These are phyloP conservation scores for Neolamprologus cancellatus DNA, from an alignment of 2,113 vertebrate genomes.

Conservation along the genomic window DNA sequence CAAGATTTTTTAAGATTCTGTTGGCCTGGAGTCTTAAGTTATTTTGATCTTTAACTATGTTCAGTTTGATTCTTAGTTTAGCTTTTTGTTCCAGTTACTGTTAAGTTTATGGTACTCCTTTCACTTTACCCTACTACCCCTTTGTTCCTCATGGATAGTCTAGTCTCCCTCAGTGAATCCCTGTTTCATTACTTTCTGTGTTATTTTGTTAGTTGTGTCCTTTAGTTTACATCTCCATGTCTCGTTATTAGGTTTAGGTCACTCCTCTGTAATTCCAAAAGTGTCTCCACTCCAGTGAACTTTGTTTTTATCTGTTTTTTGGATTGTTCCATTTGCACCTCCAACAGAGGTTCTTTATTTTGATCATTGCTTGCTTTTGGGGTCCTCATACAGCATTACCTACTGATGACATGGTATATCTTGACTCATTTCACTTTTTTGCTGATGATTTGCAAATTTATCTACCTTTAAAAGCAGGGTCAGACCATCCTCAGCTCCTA, in stretches of 20 bases:
- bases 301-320: not conserved
- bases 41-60: not conserved
- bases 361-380: not conserved
- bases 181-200: not conserved
- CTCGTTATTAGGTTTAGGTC: not conserved
- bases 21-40: not conserved
- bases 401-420: not conserved
- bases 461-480: not conserved
- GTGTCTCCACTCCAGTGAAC: not conserved
- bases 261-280: not conserved
- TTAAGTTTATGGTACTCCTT: not conserved
- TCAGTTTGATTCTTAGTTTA: not conserved
- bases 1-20: not conserved
- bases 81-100: not conserved
- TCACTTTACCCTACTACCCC: not conserved
- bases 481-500: not conserved
- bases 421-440: not conserved
- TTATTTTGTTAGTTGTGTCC: not conserved
- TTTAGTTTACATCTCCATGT: not conserved
- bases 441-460: not conserved
- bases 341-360: not conserved
- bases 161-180: not conserved
- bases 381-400: not conserved
- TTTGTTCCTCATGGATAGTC: not conserved
- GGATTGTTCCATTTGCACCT: not conserved